Conservation (phyloP, 2,888 invertebrate species). For the Micoletzkya japonica region DNA sequence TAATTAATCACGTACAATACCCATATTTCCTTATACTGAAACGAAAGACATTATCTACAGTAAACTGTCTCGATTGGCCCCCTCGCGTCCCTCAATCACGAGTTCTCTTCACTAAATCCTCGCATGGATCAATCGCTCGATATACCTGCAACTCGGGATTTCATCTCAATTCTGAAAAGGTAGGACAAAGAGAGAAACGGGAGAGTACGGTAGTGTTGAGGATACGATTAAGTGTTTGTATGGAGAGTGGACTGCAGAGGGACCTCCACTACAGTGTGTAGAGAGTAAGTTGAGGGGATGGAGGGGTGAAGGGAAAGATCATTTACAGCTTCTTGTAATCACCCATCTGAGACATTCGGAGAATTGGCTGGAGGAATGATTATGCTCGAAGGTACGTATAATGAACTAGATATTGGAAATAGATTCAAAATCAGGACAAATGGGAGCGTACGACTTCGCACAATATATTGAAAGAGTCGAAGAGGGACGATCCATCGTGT, state of each 20-base stretch:
- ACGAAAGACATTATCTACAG: slow-evolving; percentile 58
- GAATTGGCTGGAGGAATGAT: slow-evolving; percentile 65
- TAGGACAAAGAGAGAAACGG: not conserved
- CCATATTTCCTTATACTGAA: not conserved
- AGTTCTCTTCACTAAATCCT: slow-evolving; percentile 94
- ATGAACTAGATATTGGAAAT: too few relatives aligned
- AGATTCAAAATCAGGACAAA: slow-evolving; percentile 30
- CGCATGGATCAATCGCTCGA: slow-evolving; percentile 87
- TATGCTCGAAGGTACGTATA: slow-evolving; percentile 62
- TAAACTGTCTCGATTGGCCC: slow-evolving; percentile 81
- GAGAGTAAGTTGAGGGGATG: slow-evolving; percentile 38
- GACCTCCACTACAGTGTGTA: slow-evolving; percentile 55
- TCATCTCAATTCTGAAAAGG: slow-evolving; percentile 27
- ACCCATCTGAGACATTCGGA: slow-evolving; percentile 58
- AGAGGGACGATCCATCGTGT: slow-evolving; percentile 62
- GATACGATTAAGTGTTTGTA: slow-evolving; percentile 81
- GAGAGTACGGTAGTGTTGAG: slow-evolving; percentile 1
- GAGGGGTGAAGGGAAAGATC: not conserved
- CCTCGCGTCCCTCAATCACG: slow-evolving; percentile 86
- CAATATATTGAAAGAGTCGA: slow-evolving; percentile 65
- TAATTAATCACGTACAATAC: slow-evolving; percentile 37
- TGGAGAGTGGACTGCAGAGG: slow-evolving; percentile 78
- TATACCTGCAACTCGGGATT: slow-evolving; percentile 23
- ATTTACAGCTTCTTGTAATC: slow-evolving; percentile 58
- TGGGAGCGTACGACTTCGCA: slow-evolving; percentile 67